Base-by-base conservation (phyloP, 2,888 invertebrate species). In the Drosophila aldrichi region DNA sequence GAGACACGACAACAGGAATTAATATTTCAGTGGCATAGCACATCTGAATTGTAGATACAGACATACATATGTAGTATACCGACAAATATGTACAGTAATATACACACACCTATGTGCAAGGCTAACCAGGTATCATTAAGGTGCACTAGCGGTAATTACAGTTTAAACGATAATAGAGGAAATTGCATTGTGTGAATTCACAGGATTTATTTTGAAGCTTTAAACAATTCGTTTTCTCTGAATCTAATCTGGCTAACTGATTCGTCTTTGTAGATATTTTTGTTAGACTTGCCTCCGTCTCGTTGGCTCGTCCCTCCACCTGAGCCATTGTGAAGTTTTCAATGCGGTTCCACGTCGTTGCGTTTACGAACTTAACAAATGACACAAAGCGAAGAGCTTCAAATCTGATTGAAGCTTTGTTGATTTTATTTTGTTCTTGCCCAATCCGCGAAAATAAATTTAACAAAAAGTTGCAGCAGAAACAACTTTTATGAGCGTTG, bases 201-300 rank as follows among this genome's bases (percentile, higher is more conserved):
- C 68, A 67, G 61, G 62, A 65, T 58, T 55, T 56, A 32, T 18
- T 18, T 22, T 69, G 71, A 29, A 16, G 1, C 20, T n/a, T n/a
- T n/a, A n/a, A n/a, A n/a, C 10, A 32, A 32, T 32, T 25, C 4
- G n/a, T 25, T 25, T 16, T 7, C 4, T 32, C 18, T 18, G 32
- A 40, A 38, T 32, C 34, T 43, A 57, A 46, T 12, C 12, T 48
- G 18, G 16, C 18, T 40, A 25, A 25, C 54, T 12, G 12, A 41
- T 43, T 36, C 14, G 9, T 22, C 1, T 40, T 8, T n/a, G 1
- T 55, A n/a, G 16, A 22, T 10, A 20, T 52, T 32, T 49, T 32
- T 2, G 4, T 12, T 2, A 6, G 52, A 70, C 82, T 81, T 85
- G 84, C 92, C 88, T 92, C 92, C 5, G 85, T 76, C 51, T 90